phyloP scores from a whole-genome alignment of 1,140 invertebrate genomes.

The Leptinotarsa texana region DNA sequence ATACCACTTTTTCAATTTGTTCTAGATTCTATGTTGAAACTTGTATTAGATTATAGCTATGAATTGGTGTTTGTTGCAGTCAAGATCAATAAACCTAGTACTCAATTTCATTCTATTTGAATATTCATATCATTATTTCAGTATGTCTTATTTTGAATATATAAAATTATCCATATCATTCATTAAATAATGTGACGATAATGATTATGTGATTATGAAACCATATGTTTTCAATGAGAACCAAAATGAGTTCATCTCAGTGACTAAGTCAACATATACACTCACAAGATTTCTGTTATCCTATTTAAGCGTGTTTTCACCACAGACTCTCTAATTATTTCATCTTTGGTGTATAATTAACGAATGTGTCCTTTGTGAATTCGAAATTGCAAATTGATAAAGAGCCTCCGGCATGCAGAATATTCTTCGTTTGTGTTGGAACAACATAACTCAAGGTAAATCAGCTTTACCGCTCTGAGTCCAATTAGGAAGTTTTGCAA shows the following conservation, averaged over 20 bases:
- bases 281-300: neutral
- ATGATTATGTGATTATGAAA: no score
- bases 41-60: no score
- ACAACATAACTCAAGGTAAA: neutral
- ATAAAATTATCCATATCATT: no score
- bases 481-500: constrained; percentile 3
- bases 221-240: no score
- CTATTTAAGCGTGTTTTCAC: neutral
- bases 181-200: no score
- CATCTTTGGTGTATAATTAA: constrained; percentile 6
- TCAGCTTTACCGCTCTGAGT: neutral
- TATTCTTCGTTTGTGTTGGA: neutral
- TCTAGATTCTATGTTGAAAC: no score
- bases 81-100: no score
- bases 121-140: no score
- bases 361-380: constrained; percentile 8
- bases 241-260: neutral
- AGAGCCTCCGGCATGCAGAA: neutral
- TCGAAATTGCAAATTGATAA: neutral
- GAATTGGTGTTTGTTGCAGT: no score
- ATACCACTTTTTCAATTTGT: no score
- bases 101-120: no score
- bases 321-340: neutral
- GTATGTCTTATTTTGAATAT: no score
- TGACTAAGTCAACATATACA: neutral